These are phyloP conservation scores for Glomeris maerens DNA, from an alignment of 1,140 invertebrate genomes.

Conservation along the genomic window DNA sequence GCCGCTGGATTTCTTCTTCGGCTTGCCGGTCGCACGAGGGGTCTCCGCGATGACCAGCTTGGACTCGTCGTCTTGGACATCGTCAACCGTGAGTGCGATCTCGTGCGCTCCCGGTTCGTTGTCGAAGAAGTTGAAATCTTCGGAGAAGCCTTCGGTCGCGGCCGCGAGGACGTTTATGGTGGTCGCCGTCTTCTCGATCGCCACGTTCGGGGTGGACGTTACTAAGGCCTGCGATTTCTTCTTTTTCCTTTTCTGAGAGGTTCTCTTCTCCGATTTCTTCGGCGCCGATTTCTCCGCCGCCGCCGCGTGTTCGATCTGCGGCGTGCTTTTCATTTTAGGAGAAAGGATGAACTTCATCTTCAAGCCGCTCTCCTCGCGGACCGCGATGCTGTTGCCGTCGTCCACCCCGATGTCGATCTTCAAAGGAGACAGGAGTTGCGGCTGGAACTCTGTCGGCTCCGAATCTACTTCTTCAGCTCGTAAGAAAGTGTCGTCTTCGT, in stretches of 20 bases:
- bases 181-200: background rate
- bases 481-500: constrained; percentile 4
- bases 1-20: constrained; percentile 8
- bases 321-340: background rate
- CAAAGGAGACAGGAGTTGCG: background rate
- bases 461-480: constrained; percentile 7
- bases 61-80: constrained; percentile 2
- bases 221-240: constrained; percentile 21
- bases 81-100: too few species aligned
- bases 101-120: too few species aligned
- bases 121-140: too few species aligned
- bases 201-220: background rate
- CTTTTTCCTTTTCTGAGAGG: constrained; percentile 27
- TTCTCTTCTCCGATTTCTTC: constrained; percentile 21
- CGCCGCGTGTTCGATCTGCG: background rate
- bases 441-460: background rate
- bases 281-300: background rate
- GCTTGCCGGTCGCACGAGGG: background rate
- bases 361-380: background rate
- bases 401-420: background rate
- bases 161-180: constrained; percentile 11
- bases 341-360: constrained; percentile 10
- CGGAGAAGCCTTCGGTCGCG: too few species aligned
- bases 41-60: constrained; percentile 12
- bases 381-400: background rate